phyloP scores from a whole-genome alignment of 2,888 invertebrate genomes.

The Ctenicera cuprea region DNA sequence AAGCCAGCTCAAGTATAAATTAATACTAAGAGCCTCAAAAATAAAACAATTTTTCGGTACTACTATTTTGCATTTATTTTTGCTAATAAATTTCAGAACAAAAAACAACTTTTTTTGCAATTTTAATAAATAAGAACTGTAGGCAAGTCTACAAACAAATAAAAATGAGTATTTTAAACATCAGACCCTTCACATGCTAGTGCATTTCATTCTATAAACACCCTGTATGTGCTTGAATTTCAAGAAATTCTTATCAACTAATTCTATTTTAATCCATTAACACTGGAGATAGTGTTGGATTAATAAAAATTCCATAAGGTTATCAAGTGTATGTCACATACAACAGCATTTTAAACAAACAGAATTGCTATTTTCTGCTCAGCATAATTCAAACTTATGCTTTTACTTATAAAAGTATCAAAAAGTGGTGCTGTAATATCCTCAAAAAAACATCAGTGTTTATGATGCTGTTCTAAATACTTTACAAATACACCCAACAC shows the following conservation, averaged over 20 bases:
- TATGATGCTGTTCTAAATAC: conserved; percentile 47
- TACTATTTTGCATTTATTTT: no score
- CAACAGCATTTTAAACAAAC: background rate
- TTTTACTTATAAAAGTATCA: conserved; percentile 24
- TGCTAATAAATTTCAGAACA: no score
- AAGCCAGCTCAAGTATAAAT: no score
- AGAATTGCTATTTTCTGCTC: background rate
- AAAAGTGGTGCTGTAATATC: background rate
- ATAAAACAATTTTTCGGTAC: no score
- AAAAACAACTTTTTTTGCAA: no score
- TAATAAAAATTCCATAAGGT: background rate
- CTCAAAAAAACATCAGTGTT: conserved; percentile 19
- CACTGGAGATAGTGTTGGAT: background rate
- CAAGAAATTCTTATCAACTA: no score
- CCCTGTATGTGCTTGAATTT: background rate
- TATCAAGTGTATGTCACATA: background rate
- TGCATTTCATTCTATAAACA: no score
- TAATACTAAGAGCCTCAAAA: no score
- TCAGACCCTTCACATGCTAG: no score
- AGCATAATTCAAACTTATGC: background rate
- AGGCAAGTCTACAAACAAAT: no score
- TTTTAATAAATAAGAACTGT: no score
- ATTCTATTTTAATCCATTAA: background rate
- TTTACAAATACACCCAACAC: conserved; percentile 38
- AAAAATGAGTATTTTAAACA: no score